phyloP scores from a whole-genome alignment of 2,797 vertebrate genomes.

The Oryzias sinensis region DNA sequence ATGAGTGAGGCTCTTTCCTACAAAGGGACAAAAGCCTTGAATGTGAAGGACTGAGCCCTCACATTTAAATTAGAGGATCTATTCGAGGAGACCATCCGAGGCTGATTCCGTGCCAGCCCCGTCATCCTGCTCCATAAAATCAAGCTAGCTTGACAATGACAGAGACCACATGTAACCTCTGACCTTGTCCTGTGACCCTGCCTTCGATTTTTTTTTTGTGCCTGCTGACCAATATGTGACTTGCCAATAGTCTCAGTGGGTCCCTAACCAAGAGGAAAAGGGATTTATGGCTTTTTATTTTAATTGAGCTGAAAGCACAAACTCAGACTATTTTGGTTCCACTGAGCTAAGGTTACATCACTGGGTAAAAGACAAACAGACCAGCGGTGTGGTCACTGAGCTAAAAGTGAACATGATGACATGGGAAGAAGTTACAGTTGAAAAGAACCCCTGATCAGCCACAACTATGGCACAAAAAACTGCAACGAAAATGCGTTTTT shows the following conservation, averaged over 20 bases:
- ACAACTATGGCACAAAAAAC: constrained; percentile 21
- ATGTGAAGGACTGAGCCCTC: constrained; percentile 44
- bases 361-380: constrained; percentile 53
- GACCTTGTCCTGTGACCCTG: constrained; percentile 81
- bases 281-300: constrained; percentile 87
- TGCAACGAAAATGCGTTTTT: no score
- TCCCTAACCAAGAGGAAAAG: constrained; percentile 74
- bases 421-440: constrained; percentile 41
- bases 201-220: constrained; percentile 82
- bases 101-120: constrained; percentile 53
- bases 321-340: constrained; percentile 45
- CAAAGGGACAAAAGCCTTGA: constrained; percentile 46
- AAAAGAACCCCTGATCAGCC: constrained; percentile 25
- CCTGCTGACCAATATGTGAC: constrained; percentile 84
- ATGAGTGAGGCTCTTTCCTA: constrained; percentile 41
- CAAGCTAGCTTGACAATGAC: constrained; percentile 76
- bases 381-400: constrained; percentile 56
- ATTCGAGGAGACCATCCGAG: constrained; percentile 58
- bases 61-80: constrained; percentile 59
- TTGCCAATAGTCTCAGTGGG: constrained; percentile 65
- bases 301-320: constrained; percentile 79
- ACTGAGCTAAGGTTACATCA: constrained; percentile 67
- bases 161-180: constrained; percentile 81
- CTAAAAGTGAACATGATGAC: constrained; percentile 61
- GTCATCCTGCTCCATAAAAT: constrained; percentile 71